These are phyloP conservation scores for Oxystoma pomonae DNA, from an alignment of 2,888 invertebrate genomes.

Conservation along the genomic window DNA sequence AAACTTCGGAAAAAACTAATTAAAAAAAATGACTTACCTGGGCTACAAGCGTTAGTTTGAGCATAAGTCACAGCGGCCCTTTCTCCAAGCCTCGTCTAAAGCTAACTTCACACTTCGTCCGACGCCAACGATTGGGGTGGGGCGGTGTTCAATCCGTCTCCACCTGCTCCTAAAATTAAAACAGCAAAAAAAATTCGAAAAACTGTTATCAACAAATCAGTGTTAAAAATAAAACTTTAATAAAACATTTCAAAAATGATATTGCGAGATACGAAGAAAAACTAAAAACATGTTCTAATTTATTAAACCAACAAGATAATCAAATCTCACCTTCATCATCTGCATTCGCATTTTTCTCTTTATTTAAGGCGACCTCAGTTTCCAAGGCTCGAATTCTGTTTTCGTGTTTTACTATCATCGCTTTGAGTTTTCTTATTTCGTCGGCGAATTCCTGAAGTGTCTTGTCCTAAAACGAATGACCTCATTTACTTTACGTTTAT, in stretches of 20 bases:
- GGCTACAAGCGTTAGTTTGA: background rate
- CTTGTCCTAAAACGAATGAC: constrained; percentile 58
- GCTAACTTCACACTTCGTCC: constrained; percentile 53
- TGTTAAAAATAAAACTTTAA: no score
- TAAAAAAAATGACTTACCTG: no score
- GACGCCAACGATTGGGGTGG: constrained; percentile 49
- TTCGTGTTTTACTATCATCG: constrained; percentile 93
- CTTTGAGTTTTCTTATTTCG: constrained; percentile 86
- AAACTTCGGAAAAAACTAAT: no score
- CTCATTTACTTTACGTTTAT: no score
- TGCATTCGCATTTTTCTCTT: constrained; percentile 30
- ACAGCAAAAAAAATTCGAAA: background rate
- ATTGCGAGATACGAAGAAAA: no score
- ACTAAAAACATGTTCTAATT: no score
- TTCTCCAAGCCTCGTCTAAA: background rate
- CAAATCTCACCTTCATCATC: constrained; percentile 44
- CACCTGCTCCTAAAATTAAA: constrained; percentile 35
- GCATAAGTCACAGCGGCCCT: background rate
- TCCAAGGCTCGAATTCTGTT: constrained; percentile 78
- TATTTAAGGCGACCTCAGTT: constrained; percentile 52
- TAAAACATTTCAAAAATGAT: no score
- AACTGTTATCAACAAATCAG: no score
- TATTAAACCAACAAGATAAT: no score
- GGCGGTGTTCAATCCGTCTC: constrained; percentile 43
- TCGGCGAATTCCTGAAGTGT: constrained; percentile 80